Conservation (phyloP, 2,797 vertebrate species). For the Taeniopygia guttata region DNA sequence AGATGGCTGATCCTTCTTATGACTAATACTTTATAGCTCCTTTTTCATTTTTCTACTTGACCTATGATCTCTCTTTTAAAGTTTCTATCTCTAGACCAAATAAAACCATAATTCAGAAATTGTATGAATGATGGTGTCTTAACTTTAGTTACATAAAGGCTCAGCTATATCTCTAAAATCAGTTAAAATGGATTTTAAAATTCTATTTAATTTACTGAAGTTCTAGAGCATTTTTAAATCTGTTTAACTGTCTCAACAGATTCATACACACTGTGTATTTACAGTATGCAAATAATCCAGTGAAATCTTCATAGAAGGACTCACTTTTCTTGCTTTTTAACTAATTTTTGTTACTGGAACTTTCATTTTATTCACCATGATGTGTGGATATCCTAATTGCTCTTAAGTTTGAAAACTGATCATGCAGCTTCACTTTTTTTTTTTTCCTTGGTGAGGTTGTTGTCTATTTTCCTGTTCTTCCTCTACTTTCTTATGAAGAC, state of each 20-base stretch:
- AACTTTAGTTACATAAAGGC: not conserved
- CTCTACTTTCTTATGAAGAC: not conserved
- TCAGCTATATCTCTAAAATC: not conserved
- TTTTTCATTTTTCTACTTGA: slow-evolving; percentile 25
- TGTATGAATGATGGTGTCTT: not conserved
- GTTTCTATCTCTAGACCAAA: not conserved
- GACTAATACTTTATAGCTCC: not conserved
- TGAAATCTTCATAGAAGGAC: not conserved
- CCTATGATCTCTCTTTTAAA: slow-evolving; percentile 27
- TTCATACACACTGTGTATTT: not conserved
- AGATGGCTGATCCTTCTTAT: not conserved
- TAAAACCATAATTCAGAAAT: not conserved
- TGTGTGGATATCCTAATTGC: not conserved
- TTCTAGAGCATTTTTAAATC: not conserved
- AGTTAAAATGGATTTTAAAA: not conserved
- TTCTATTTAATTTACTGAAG: not conserved
- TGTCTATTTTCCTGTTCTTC: not conserved
- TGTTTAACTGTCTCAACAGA: not conserved
- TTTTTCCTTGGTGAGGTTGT: not conserved
- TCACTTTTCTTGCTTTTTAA: not conserved
- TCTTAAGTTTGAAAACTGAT: not conserved
- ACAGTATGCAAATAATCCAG: not conserved
- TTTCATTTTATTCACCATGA: not conserved
- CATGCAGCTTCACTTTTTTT: not conserved
- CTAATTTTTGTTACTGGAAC: not conserved